Evolutionary conservation across 2,797 vertebrate genomes (phyloP).

Genomic region (Limosa lapponica): DNA sequence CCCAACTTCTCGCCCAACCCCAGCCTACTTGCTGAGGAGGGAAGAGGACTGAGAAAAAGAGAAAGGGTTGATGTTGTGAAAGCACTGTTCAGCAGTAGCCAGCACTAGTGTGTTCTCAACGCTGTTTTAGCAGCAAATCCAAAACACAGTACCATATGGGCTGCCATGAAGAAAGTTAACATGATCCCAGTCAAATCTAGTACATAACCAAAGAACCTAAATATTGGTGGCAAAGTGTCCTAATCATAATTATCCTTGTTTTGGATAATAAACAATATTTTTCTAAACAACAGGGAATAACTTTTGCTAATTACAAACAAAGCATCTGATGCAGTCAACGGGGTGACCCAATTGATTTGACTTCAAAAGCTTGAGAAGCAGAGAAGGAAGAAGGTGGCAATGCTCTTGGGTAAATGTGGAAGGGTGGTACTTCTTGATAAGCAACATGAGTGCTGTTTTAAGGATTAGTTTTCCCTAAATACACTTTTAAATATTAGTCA

Average conservation of each 20-base stretch:
- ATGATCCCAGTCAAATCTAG: not conserved
- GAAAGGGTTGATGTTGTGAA: not conserved
- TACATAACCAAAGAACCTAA: not conserved
- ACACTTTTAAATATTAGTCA: not conserved
- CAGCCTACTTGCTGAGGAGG: not conserved
- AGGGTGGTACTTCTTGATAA: not conserved
- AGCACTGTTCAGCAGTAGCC: not conserved
- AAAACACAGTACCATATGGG: not conserved
- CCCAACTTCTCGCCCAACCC: fast-evolving
- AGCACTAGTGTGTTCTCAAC: not conserved
- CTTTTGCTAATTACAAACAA: not conserved
- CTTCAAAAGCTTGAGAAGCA: not conserved
- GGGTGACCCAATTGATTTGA: not conserved
- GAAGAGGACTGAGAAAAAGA: not conserved
- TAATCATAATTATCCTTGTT: not conserved
- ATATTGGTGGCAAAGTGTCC: not conserved
- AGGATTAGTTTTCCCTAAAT: not conserved
- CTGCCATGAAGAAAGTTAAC: not conserved
- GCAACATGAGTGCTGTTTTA: not conserved
- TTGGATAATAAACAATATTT: not conserved
- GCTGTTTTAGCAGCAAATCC: not conserved
- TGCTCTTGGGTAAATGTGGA: not conserved
- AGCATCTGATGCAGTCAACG: not conserved
- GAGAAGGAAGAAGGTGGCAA: not conserved
- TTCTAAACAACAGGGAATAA: not conserved